Evolutionary conservation across 2,797 vertebrate species (phyloP).

Genomic region (Phoebastria nigripes): DNA sequence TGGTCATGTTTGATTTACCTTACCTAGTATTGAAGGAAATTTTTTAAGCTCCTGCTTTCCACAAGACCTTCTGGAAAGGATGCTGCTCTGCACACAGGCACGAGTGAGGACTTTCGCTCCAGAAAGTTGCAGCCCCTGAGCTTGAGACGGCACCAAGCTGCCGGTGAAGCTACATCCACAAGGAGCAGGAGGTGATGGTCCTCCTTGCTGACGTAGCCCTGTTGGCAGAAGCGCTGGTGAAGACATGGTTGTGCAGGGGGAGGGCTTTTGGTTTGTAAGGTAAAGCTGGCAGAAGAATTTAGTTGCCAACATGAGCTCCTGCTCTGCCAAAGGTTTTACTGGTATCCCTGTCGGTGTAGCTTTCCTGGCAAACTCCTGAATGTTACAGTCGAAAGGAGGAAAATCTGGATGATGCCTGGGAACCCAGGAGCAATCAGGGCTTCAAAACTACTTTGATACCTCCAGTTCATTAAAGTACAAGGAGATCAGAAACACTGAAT

Average conservation of each 20-base stretch:
- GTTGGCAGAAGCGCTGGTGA: neutral
- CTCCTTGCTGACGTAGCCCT: neutral
- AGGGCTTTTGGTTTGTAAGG: neutral
- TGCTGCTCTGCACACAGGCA: neutral
- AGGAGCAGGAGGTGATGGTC: neutral
- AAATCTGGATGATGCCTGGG: neutral
- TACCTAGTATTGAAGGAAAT: neutral
- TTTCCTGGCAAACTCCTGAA: neutral
- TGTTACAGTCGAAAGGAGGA: neutral
- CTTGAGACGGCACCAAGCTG: accelerated
- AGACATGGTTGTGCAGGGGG: neutral
- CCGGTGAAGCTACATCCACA: neutral
- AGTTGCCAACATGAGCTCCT: neutral
- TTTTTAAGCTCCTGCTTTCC: neutral
- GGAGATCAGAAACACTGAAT: conserved; percentile 6
- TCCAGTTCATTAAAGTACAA: neutral
- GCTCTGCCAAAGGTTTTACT: neutral
- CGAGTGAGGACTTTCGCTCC: neutral
- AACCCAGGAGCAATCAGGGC: neutral
- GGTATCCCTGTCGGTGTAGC: neutral
- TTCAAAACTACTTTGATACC: neutral
- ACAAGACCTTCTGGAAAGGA: neutral
- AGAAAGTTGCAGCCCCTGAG: neutral
- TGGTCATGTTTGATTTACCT: neutral
- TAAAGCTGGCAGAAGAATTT: neutral